phyloP scores from a whole-genome alignment of 2,113 vertebrate species.

The human region GRCh38 chr2:41418001-41418500 shows the following conservation, averaged over 20 bases:
- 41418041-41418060: neutral
- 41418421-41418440: neutral
- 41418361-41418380: neutral
- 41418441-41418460: neutral
- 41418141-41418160: neutral
- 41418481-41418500: neutral
- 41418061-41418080: neutral
- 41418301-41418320: neutral
- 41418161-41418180: neutral
- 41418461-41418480: neutral
- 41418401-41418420: neutral
- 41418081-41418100: neutral
- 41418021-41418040: neutral
- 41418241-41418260: constrained; percentile 16
- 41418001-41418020: neutral
- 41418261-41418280: neutral
- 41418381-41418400: neutral
- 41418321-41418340: neutral
- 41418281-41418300: neutral
- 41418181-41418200: neutral
- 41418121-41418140: neutral
- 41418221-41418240: neutral
- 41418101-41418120: neutral
- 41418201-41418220: neutral
- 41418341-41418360: neutral